Evolutionary conservation across 2,113 vertebrate species (phyloP).

Genomic region (Aspiorhynchus laticeps): DNA sequence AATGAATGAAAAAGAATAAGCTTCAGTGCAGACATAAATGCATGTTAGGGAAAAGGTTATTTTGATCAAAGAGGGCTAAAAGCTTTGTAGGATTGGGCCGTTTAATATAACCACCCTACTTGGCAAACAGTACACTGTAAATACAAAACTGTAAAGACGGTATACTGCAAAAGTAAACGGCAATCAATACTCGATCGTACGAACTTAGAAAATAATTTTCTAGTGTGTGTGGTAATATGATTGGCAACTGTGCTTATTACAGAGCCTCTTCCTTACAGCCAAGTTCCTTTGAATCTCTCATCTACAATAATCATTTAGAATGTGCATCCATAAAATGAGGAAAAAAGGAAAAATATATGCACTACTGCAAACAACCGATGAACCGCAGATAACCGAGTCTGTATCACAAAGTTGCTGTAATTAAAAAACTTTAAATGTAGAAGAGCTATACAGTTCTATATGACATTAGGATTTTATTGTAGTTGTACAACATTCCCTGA

Average conservation of each 20-base stretch:
- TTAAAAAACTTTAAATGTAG: constrained; percentile 83
- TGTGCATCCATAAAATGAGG: constrained; percentile 47
- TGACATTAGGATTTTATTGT: constrained; percentile 75
- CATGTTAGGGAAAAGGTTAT: neutral
- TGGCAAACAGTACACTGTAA: constrained; percentile 41
- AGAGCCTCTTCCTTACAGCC: constrained; percentile 53
- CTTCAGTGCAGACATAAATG: constrained; percentile 9
- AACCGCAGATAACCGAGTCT: constrained; percentile 61
- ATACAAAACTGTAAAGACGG: constrained; percentile 35
- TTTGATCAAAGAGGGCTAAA: constrained; percentile 7
- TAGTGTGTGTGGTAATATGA: constrained; percentile 56
- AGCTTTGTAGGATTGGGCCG: neutral
- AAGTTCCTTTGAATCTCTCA: constrained; percentile 20
- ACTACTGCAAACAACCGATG: constrained; percentile 43
- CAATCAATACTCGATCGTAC: constrained; percentile 39
- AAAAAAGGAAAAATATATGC: constrained; percentile 53
- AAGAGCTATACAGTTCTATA: constrained; percentile 77
- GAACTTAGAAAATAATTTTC: constrained; percentile 22
- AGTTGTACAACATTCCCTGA: constrained; percentile 93
- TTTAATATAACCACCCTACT: constrained; percentile 32
- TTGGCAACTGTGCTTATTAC: constrained; percentile 59
- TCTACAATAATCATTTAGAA: constrained; percentile 33
- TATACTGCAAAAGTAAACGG: constrained; percentile 50
- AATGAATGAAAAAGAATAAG: neutral
- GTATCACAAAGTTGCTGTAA: constrained; percentile 73